Conservation (phyloP, 2,797 vertebrate genomes). For the Argyrosomus regius region DNA sequence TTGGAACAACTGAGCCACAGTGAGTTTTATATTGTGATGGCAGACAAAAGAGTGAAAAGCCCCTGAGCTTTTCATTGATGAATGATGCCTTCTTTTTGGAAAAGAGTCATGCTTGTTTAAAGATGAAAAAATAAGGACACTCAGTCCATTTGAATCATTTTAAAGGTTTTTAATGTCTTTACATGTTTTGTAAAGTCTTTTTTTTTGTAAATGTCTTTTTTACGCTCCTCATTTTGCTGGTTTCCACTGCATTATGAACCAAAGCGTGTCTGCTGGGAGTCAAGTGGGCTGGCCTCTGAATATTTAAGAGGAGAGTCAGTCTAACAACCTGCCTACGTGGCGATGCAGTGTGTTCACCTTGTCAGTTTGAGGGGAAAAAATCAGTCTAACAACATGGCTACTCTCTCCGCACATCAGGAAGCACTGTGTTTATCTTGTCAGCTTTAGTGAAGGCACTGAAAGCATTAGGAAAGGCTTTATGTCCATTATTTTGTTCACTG, state of each 20-base stretch:
- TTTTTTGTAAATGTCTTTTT: no score
- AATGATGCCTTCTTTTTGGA: slow-evolving; percentile 5
- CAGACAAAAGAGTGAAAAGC: slow-evolving; percentile 11
- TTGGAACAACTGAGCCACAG: slow-evolving; percentile 62
- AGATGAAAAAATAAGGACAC: slow-evolving; percentile 1
- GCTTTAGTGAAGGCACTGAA: neutral
- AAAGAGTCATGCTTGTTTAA: neutral
- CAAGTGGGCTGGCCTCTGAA: slow-evolving; percentile 26
- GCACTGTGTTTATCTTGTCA: slow-evolving; percentile 22
- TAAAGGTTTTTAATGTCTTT: neutral
- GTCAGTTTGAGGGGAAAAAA: slow-evolving; percentile 32
- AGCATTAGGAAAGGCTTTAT: neutral
- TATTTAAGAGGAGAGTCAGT: slow-evolving; percentile 41
- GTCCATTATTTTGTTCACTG: neutral
- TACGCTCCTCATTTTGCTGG: neutral
- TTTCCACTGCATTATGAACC: slow-evolving; percentile 32
- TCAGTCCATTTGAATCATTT: neutral
- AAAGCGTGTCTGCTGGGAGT: slow-evolving; percentile 25
- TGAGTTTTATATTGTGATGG: slow-evolving; percentile 59
- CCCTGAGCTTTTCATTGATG: slow-evolving; percentile 14
- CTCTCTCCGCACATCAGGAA: slow-evolving; percentile 2
- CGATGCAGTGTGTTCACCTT: slow-evolving; percentile 28
- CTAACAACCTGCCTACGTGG: slow-evolving; percentile 26
- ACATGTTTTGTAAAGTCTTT: no score
- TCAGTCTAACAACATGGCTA: slow-evolving; percentile 17